Base-by-base conservation (phyloP, 2,888 invertebrate genomes). In the Molorchus minor region DNA sequence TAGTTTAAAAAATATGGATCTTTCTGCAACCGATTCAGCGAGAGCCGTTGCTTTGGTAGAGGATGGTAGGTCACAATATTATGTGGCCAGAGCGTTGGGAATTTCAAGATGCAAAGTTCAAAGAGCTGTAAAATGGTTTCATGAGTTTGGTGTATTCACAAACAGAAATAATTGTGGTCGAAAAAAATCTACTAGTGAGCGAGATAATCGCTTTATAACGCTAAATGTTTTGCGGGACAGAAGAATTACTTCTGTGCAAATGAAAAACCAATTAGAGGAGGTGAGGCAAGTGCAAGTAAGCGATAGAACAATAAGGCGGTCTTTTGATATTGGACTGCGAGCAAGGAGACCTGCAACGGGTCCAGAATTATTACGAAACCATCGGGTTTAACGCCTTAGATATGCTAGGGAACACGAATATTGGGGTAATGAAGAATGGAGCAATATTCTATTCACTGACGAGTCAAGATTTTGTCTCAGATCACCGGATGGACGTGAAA, bases 41-140 rank as follows among this genome's bases (percentile, higher is more conserved):
- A 3, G n/a, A n/a, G 12, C n/a, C 5, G 36, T 7, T 36, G n/a
- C 3, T 36, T 13, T n/a, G n/a, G n/a, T n/a, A n/a, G n/a, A n/a
- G n/a, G n/a, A n/a, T n/a, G n/a, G n/a, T n/a, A n/a, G n/a, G n/a
- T n/a, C n/a, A n/a, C n/a, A n/a, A n/a, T n/a, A n/a, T n/a, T n/a
- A n/a, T n/a, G n/a, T n/a, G 36, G 36, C n/a, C 4, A 36, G 36
- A 7, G 36, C 4, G 36, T 36, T 36, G 5, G 36, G n/a, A 36
- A 7, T 36, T 36, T 36, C n/a, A 36, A 36, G n/a, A 36, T 36
- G 36, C 15, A 36, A 36, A 36, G 36, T 36, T 36, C 36, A 36
- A 36, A 36, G 15, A 36, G 36, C 36, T 3, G 36, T 36, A 7
- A 36, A 36, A 36, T 15, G 36, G 36, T 36, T 36, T 36, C 4